Base-by-base conservation (phyloP, 1,140 invertebrate species). In the Magallana angulata region DNA sequence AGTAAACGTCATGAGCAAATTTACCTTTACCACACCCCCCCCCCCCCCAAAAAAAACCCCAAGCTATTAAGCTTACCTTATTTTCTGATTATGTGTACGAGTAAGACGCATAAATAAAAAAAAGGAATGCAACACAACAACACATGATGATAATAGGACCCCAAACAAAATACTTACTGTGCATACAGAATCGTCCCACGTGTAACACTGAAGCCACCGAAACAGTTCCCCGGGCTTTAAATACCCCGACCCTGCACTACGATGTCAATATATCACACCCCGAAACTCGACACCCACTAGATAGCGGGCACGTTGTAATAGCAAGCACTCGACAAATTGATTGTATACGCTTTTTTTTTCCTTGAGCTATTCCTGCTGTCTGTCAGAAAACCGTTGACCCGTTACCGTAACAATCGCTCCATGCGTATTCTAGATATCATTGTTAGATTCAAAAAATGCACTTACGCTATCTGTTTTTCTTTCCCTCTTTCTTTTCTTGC, bases 301-400 rank as follows among this genome's bases (percentile, higher is more conserved):
- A 71, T 30, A 71, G 18, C 18, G 24, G 12, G 18, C 5, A 6
- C 18, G 68, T 71, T 36, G 68, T 71, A 71, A 71, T 71, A 12
- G 24, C 3, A 62, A 71, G 68, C 7, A 71, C 36, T 71, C 18
- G 36, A 71, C 68, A 71, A 71, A 71, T 71, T 71, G 64, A 71
- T 71, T 71, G 64, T 71, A 71, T 30, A 8, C 36, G 14, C 14
- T 30, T 7, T 30, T 24, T 30, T 24, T 12, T 30, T 2, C 24
- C 68, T 30, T 76, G 36, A 76, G 68, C 24, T 30, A 76, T 76
- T 30, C 14, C 36, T 76, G 24, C 24, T 24, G 68, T 76, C 68
- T 30, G 24, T 76, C 68, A 76, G 30, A 76, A 76, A 76, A 76
- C 14, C 18, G 14, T 76, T 76, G 68, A 76, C 68, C 68, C 68